Evolutionary conservation across 2,888 invertebrate species (phyloP).

Genomic region (Xylocampa areola): DNA sequence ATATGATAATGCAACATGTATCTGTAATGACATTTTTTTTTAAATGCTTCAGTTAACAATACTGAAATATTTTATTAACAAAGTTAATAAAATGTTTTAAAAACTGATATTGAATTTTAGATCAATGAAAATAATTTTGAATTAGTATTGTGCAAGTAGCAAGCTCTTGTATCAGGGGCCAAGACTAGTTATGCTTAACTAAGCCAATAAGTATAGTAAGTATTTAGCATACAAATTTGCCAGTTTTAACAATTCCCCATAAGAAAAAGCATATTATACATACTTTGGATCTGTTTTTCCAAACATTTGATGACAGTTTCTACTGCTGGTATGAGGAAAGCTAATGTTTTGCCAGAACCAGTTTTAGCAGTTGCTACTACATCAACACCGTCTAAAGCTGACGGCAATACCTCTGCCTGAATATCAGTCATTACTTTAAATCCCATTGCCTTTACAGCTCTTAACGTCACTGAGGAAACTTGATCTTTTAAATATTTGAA

Average conservation of each 20-base stretch:
- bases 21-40: slow-evolving; percentile 90
- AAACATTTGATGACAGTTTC: slow-evolving; percentile 93
- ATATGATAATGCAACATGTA: slow-evolving; percentile 96
- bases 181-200: no score
- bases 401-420: slow-evolving; percentile 95
- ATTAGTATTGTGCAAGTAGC: no score
- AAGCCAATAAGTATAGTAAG: no score
- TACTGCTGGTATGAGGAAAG: slow-evolving; percentile 98
- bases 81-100: no score
- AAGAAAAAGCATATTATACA: no score
- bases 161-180: no score
- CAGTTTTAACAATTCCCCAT: no score
- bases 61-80: no score
- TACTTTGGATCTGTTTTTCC: slow-evolving; percentile 63
- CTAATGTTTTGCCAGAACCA: slow-evolving; percentile 98
- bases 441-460: slow-evolving; percentile 95
- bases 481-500: slow-evolving; percentile 90
- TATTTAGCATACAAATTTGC: no score
- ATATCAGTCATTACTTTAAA: slow-evolving; percentile 98
- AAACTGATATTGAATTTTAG: no score
- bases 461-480: slow-evolving; percentile 93
- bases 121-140: no score
- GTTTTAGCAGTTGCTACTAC: slow-evolving; percentile 98
- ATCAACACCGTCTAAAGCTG: slow-evolving; percentile 96
- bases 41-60: no score